Base-by-base conservation (phyloP, 2,888 invertebrate species). In the Perizoma flavofasciatum region DNA sequence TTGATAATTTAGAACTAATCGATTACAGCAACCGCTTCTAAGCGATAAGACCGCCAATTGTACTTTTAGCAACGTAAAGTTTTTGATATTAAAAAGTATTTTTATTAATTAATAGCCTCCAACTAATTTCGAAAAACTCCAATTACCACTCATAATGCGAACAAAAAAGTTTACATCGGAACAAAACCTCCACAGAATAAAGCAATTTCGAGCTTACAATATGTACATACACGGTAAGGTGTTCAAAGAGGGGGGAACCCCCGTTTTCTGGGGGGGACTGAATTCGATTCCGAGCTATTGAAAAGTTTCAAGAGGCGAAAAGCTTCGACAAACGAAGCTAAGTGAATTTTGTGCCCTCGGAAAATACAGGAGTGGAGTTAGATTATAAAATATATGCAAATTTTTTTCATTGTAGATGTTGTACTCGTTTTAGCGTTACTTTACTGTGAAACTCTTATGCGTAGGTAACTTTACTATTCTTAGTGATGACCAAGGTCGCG, bases 321-420 rank as follows among this genome's bases (percentile, higher is more conserved):
- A 91, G 92, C 90, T 90, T 92, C 91, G 86, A 92, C 92, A 92
- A 92, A 92, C 92, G 92, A 91, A 89, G 91, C 90, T 92, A 92
- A 92, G 91, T 92, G 91, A 92, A 91, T 92, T 92, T 91, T 82
- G 88, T 82, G 86, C 89, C 89, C 90, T 89, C 89, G 82, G 82
- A 82, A 77, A 74, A 69, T 0, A 7, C 78, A 72, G 86, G 71
- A 66, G 5, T 57, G 80, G 54, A 79, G 55, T 79, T 34, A 32
- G 73, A 6, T 5, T 22, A 6, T 1, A 22, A 44, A 22, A 6
- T n/a, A 37, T 37, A 1, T 37, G 37, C 37, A 37, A 37, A 6
- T 4, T 37, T 22, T 22, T 22, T 22, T 22, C 1, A 22, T 22
- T 22, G 22, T 22, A 22, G 22, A 3, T 22, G 22, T 22, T 22